Conservation (phyloP, 92 coral and sea anemone species). For the Hydrozoanthus gracilis region DNA sequence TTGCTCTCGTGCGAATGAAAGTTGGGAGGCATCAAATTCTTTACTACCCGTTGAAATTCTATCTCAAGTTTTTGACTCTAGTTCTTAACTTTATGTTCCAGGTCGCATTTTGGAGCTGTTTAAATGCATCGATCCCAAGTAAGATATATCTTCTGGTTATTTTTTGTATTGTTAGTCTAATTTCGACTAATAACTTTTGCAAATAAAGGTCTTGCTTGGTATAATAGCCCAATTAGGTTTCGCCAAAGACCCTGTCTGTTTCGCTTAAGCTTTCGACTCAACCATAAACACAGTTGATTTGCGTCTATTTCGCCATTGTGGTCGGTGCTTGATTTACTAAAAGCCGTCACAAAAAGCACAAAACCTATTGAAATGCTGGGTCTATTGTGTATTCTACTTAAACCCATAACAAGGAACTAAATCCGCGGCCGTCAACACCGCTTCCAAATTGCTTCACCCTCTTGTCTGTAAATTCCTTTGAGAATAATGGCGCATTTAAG, state of each 20-base stretch:
- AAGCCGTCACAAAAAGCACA: background rate
- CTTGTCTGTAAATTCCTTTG: conserved; percentile 42
- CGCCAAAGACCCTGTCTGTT: conserved; percentile 66
- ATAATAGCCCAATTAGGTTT: conserved; percentile 99
- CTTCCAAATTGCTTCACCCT: conserved; percentile 27
- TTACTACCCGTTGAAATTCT: conserved; percentile 1
- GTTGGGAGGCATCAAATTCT: conserved; percentile 28
- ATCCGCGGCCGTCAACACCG: conserved; percentile 30
- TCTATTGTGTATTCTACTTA: background rate
- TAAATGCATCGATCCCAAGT: conserved; percentile 87
- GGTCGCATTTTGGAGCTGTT: conserved; percentile 87
- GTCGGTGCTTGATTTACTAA: conserved; percentile 24
- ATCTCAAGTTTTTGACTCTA: conserved; percentile 32
- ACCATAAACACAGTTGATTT: conserved; percentile 30
- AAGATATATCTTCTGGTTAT: conserved; percentile 58
- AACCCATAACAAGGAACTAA: background rate
- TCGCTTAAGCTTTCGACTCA: conserved; percentile 54
- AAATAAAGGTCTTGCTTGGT: conserved; percentile 97
- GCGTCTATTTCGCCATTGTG: conserved; percentile 21
- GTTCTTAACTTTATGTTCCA: conserved; percentile 64
- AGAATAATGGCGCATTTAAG: conserved; percentile 21
- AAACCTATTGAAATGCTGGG: background rate
- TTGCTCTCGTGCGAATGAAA: conserved; percentile 2
- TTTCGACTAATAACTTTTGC: conserved; percentile 99
- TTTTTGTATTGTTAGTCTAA: conserved; percentile 86